These are phyloP conservation scores for Carcina quercana DNA, from an alignment of 2,888 invertebrate genomes.

Conservation along the genomic window DNA sequence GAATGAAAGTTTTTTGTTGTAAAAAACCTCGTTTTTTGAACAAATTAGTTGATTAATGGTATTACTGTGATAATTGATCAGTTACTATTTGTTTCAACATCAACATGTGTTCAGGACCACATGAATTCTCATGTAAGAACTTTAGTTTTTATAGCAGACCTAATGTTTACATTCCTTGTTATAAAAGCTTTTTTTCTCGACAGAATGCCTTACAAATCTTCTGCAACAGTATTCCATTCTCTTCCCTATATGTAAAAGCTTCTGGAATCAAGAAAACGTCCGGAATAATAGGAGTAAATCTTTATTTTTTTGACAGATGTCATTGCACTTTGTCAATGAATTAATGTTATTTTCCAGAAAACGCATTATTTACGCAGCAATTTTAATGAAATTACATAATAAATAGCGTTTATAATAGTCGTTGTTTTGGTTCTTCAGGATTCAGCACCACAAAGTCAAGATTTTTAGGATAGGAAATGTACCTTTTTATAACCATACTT, in stretches of 20 bases:
- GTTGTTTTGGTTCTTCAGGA: too few species aligned
- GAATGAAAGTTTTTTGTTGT: constrained; percentile 35
- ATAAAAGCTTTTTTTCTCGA: constrained; percentile 18
- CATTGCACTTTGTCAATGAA: constrained; percentile 46
- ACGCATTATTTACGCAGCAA: too few species aligned
- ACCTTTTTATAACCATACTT: too few species aligned
- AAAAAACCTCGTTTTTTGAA: constrained; percentile 14
- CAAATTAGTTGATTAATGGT: constrained; percentile 25
- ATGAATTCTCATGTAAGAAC: constrained; percentile 43
- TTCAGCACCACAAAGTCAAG: too few species aligned
- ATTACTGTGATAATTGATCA: constrained; percentile 21
- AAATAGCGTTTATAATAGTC: too few species aligned
- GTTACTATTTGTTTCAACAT: constrained; percentile 18
- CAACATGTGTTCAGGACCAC: constrained; percentile 34
- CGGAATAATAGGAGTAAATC: constrained; percentile 20
- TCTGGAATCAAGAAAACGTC: constrained; percentile 6
- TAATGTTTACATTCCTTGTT: constrained; percentile 22
- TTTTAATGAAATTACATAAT: too few species aligned
- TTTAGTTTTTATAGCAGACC: constrained; percentile 10
- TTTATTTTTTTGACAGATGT: constrained; percentile 56
- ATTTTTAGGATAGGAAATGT: too few species aligned
- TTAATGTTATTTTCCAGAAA: too few species aligned
- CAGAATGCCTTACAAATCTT: constrained; percentile 1
- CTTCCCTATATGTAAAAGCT: constrained; percentile 5
- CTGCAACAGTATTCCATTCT: background rate